phyloP scores from a whole-genome alignment of 1,140 invertebrate genomes.

The Eurosta solidaginis region DNA sequence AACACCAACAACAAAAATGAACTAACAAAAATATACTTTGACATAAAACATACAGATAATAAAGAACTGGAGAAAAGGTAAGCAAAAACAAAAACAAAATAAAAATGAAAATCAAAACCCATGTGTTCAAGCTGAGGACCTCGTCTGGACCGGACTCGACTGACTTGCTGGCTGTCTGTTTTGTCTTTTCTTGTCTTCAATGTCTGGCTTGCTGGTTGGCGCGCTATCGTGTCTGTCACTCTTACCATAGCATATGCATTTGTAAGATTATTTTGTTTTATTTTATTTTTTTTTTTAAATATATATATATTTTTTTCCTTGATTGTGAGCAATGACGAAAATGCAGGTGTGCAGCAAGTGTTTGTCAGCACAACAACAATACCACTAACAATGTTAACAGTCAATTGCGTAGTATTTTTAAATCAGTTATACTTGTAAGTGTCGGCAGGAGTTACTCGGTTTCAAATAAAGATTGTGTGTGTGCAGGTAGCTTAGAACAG shows the following conservation, averaged over 20 bases:
- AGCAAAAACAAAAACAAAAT: neutral
- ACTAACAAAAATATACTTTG: neutral
- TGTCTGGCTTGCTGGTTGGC: neutral
- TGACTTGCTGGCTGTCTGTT: slow-evolving; percentile 10
- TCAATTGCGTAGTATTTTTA: slow-evolving; percentile 7
- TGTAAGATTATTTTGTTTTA: neutral
- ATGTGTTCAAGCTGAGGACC: slow-evolving; percentile 7
- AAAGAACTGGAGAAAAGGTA: neutral
- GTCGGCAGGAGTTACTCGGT: too few relatives aligned
- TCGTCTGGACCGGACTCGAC: slow-evolving; percentile 8
- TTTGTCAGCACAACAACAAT: neutral
- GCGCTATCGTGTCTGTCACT: neutral
- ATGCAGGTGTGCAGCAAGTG: slow-evolving; percentile 26
- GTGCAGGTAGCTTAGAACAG: too few relatives aligned
- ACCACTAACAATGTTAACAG: neutral
- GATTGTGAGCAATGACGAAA: slow-evolving; percentile 21
- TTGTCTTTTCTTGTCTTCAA: neutral
- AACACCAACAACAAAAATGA: slow-evolving; percentile 25
- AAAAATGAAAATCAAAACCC: slow-evolving; percentile 1
- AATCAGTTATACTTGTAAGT: too few relatives aligned
- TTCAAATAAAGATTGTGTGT: too few relatives aligned
- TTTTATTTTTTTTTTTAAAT: neutral
- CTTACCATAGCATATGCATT: neutral
- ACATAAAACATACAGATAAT: neutral
- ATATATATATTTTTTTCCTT: too few relatives aligned